These are phyloP conservation scores for Drosophila longiperda DNA, from an alignment of 2,888 invertebrate species.

Conservation along the genomic window DNA sequence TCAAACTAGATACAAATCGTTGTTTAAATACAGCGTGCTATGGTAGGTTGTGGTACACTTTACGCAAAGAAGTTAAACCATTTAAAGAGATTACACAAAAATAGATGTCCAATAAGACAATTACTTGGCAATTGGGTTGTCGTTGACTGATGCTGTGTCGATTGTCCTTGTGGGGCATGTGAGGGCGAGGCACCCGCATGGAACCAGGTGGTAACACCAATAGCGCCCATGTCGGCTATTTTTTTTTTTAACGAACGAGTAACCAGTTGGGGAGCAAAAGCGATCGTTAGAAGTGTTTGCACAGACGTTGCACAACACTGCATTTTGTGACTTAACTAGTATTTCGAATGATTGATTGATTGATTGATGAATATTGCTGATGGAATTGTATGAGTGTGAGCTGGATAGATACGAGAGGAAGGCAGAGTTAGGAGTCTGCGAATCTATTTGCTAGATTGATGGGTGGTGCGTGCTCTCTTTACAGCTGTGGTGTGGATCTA, in stretches of 20 bases:
- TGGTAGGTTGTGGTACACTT: slow-evolving; percentile 50
- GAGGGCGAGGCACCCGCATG: slow-evolving; percentile 83
- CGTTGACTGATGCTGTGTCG: slow-evolving; percentile 47
- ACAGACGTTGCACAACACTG: slow-evolving; percentile 46
- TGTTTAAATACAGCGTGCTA: slow-evolving; percentile 58
- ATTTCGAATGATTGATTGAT: slow-evolving; percentile 24
- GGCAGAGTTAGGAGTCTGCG: slow-evolving; percentile 25
- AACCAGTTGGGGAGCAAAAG: slow-evolving; percentile 18
- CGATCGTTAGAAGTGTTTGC: slow-evolving; percentile 38
- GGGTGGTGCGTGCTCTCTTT: slow-evolving; percentile 44
- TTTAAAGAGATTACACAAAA: slow-evolving; percentile 27
- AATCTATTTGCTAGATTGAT: slow-evolving; percentile 7
- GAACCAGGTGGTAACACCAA: slow-evolving; percentile 85
- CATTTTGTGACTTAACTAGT: slow-evolving; percentile 23
- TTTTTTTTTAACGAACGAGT: slow-evolving; percentile 26
- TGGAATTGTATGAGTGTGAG: slow-evolving; percentile 13
- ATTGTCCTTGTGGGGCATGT: slow-evolving; percentile 61
- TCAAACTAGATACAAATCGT: slow-evolving; percentile 37
- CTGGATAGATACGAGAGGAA: slow-evolving; percentile 23
- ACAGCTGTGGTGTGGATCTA: slow-evolving; percentile 44
- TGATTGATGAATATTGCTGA: slow-evolving; percentile 6
- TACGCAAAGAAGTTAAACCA: slow-evolving; percentile 46
- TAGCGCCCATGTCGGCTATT: slow-evolving; percentile 83
- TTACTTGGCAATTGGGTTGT: slow-evolving; percentile 59
- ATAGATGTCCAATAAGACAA: slow-evolving; percentile 17